These are phyloP conservation scores for Labeo calbasu DNA, from an alignment of 2,797 vertebrate species.

Conservation along the genomic window DNA sequence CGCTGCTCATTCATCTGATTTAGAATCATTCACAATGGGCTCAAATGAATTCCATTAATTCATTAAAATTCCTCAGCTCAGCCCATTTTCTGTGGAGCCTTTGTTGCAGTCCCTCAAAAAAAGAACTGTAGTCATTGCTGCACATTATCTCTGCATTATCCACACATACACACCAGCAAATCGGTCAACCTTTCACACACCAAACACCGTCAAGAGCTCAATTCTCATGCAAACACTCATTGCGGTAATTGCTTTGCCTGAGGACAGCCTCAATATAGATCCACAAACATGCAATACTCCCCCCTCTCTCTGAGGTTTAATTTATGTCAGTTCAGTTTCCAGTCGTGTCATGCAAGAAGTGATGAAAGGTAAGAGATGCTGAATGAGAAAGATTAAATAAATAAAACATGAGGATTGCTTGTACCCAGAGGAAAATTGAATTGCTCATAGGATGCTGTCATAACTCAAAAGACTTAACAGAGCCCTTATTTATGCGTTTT, in stretches of 20 bases:
- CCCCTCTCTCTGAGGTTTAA: not conserved
- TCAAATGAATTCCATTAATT: conserved; percentile 82
- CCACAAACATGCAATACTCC: conserved; percentile 11
- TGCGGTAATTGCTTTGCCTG: conserved; percentile 36
- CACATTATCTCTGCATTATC: conserved; percentile 32
- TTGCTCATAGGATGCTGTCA: not conserved
- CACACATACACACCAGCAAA: conserved; percentile 47
- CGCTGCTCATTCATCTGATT: conserved; percentile 39
- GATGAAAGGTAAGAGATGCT: not conserved
- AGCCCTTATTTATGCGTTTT: not conserved
- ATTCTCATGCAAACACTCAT: conserved; percentile 20
- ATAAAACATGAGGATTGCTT: conserved; percentile 8
- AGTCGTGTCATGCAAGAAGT: conserved; percentile 15
- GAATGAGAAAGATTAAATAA: conserved; percentile 11
- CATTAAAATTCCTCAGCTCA: conserved; percentile 81
- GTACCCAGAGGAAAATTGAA: not conserved
- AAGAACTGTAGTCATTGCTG: conserved; percentile 38
- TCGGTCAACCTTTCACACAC: conserved; percentile 39
- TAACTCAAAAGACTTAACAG: not conserved
- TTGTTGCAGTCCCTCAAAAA: conserved; percentile 71
- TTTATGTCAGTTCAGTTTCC: conserved; percentile 30
- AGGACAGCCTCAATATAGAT: conserved; percentile 40
- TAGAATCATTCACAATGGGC: conserved; percentile 57
- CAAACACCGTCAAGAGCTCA: conserved; percentile 37
- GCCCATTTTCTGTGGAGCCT: conserved; percentile 78